Conservation (phyloP, 2,888 invertebrate species). For the Apamea sordens region DNA sequence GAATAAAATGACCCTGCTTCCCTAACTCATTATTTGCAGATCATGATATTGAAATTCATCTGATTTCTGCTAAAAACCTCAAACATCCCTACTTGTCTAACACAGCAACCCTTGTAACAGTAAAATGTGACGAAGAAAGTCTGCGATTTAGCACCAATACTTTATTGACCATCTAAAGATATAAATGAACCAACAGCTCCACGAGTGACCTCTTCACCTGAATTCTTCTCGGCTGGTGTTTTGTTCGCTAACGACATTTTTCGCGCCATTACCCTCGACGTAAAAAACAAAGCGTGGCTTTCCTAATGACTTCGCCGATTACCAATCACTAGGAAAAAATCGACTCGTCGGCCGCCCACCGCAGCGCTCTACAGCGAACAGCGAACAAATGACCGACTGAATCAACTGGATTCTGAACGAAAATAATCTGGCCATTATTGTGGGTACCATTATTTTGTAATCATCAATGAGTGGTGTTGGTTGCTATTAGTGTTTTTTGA, state of each 20-base stretch:
- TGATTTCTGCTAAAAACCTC: too few relatives aligned
- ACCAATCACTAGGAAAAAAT: slow-evolving; percentile 84
- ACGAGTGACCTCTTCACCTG: slow-evolving; percentile 71
- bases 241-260: slow-evolving; percentile 81
- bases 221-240: slow-evolving; percentile 56
- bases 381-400: slow-evolving; percentile 59
- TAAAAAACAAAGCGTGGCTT: slow-evolving; percentile 82
- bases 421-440: slow-evolving; percentile 40
- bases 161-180: not conserved
- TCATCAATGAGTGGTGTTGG: slow-evolving; percentile 1
- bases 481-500: not conserved
- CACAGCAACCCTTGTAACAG: not conserved
- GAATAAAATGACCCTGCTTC: slow-evolving; percentile 34
- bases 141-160: not conserved
- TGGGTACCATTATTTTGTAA: slow-evolving; percentile 14
- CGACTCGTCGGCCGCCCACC: slow-evolving; percentile 59
- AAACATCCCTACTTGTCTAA: not conserved
- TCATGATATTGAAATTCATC: slow-evolving; percentile 1
- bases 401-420: slow-evolving; percentile 37
- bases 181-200: not conserved
- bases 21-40: slow-evolving; percentile 8
- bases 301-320: slow-evolving; percentile 86
- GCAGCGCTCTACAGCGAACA: slow-evolving; percentile 26
- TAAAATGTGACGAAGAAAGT: not conserved
- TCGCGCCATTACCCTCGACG: slow-evolving; percentile 82